A percentile compares a stretch with the other conserved stretches of the same genome.
Evolutionary conservation across 2,888 invertebrate species (phyloP).

Genomic region (Mesochorus sp.): DNA sequence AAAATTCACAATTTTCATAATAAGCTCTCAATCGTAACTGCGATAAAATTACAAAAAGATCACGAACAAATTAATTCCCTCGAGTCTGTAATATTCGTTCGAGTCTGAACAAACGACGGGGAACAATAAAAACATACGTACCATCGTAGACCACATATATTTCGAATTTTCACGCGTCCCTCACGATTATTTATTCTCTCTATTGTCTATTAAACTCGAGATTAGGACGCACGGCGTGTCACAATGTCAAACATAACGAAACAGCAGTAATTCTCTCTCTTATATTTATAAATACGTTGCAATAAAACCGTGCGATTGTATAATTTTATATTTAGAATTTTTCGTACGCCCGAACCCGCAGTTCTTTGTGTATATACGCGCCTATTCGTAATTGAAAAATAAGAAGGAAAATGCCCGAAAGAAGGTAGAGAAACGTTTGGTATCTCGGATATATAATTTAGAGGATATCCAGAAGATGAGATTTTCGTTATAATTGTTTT

Average conservation of each 20-base stretch:
- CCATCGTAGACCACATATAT: constrained; percentile 40
- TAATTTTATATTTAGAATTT: constrained; percentile 59
- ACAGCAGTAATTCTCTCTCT: no score
- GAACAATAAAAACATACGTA: constrained; percentile 36
- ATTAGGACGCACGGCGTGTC: neutral
- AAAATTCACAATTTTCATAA: no score
- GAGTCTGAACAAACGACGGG: neutral
- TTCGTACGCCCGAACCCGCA: constrained; percentile 19
- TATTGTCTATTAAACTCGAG: constrained; percentile 2
- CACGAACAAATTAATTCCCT: neutral
- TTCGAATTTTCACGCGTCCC: no score
- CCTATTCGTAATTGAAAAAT: constrained; percentile 26
- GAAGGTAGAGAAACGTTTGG: neutral
- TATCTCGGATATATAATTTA: neutral
- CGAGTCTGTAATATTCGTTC: neutral
- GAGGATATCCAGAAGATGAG: constrained; percentile 9
- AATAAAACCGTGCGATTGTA: constrained; percentile 35
- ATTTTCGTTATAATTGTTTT: constrained; percentile 22
- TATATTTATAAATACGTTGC: constrained; percentile 60
- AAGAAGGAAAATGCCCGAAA: no score
- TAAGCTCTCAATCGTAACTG: no score
- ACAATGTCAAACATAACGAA: constrained; percentile 39
- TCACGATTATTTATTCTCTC: neutral
- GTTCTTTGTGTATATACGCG: constrained; percentile 21
- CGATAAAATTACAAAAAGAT: no score